Evolutionary conservation across 2,113 vertebrate species (phyloP).

Genomic region (Polypterus senegalus): DNA sequence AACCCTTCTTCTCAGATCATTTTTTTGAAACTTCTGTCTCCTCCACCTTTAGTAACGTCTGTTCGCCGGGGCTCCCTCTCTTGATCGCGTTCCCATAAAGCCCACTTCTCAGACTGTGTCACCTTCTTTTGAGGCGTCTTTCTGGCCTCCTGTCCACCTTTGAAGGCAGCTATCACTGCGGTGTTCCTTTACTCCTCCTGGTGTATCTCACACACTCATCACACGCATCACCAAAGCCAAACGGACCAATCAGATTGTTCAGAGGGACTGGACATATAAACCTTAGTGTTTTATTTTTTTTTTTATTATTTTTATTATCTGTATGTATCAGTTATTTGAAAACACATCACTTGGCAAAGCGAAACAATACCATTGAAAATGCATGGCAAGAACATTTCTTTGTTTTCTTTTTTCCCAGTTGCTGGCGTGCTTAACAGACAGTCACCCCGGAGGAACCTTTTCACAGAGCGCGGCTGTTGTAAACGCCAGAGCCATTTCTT

Average conservation of each 20-base stretch:
- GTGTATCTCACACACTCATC: too few relatives aligned
- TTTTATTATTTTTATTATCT: neutral
- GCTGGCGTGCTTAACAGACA: slow-evolving; percentile 22
- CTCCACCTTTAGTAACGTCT: too few relatives aligned
- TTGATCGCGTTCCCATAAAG: too few relatives aligned
- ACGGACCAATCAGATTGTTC: neutral
- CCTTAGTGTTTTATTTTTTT: neutral
- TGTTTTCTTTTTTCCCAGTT: slow-evolving; percentile 26
- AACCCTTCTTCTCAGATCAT: too few relatives aligned
- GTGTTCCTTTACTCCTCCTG: too few relatives aligned
- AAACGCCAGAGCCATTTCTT: slow-evolving; percentile 49
- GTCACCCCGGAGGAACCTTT: slow-evolving; percentile 37
- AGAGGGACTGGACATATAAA: neutral
- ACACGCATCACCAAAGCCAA: too few relatives aligned
- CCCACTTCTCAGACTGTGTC: too few relatives aligned
- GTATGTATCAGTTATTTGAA: neutral
- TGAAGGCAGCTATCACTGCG: too few relatives aligned
- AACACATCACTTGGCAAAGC: neutral
- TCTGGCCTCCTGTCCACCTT: too few relatives aligned
- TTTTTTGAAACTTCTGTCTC: too few relatives aligned
- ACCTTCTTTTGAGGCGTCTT: too few relatives aligned
- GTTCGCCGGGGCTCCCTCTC: too few relatives aligned
- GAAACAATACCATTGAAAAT: neutral
- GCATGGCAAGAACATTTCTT: neutral
- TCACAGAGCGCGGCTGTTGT: slow-evolving; percentile 52